Percentiles rank a stretch among this genome's conserved stretches.
Conservation (phyloP, 37 sponge, comb jelly and placozoan species). For the Hexactinellida sp. region DNA sequence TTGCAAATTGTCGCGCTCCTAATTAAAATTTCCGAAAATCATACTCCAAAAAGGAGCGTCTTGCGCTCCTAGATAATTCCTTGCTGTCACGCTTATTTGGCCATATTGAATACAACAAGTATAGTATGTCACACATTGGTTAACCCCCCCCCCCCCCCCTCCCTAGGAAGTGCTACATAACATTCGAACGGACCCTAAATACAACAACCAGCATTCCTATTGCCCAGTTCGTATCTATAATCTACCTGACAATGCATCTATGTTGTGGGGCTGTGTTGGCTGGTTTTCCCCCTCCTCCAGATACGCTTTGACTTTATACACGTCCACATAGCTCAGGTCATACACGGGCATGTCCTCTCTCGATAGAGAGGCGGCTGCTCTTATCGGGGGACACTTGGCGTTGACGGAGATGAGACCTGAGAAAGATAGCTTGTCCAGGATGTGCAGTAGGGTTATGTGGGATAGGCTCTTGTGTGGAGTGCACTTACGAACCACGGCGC, state of each 20-base stretch:
- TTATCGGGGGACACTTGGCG: neutral
- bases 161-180: too few species aligned
- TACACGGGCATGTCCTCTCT: neutral
- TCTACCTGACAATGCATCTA: neutral
- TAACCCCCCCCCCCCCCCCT: too few species aligned
- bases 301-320: slow-evolving; percentile 9
- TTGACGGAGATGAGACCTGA: neutral
- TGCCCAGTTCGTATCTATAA: neutral
- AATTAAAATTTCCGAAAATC: too few species aligned
- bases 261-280: neutral
- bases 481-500: neutral
- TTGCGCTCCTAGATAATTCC: too few species aligned
- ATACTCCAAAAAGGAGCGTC: too few species aligned
- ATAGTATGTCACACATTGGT: too few species aligned
- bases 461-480: neutral
- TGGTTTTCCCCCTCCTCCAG: neutral
- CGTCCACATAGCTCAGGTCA: neutral
- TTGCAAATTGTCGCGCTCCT: too few species aligned
- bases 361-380: neutral
- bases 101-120: too few species aligned
- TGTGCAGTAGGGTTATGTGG: neutral
- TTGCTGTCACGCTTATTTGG: too few species aligned
- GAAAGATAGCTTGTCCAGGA: neutral
- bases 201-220: too few species aligned
- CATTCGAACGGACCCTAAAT: too few species aligned